Base-by-base conservation (phyloP, 2,113 vertebrate genomes). In the Sialia sialis region DNA sequence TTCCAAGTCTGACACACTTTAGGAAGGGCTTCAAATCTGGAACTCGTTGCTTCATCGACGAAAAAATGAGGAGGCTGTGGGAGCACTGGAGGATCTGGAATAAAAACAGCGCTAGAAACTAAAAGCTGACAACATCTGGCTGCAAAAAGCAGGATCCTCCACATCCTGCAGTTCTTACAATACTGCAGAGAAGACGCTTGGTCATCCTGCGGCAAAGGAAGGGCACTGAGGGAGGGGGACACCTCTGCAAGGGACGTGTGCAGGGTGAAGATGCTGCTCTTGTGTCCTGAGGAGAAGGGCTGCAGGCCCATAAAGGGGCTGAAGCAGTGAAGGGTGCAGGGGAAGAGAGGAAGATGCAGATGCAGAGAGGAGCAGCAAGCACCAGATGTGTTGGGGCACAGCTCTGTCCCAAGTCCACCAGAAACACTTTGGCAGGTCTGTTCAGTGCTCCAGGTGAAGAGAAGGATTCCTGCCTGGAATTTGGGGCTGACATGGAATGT, bases 401-500 rank as follows among this genome's bases (percentile, higher is more conserved):
- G 56, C 82, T 82, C 39, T 43, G 60, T 67, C 67, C 48, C 39
- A 79, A 16, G 36, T 30, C 23, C 82, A 68, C 10, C 9, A 18
- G 26, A 49, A 77, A 52, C 39, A 34, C 9, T 84, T 81, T 34
- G 60, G 62, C 30, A 44, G 49, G 21, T 83, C 60, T 88, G 36
- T 68, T 58, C 30, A 34, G 38, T 18, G 41, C 30, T 77, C 68
- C 75, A 55, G 30, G 66, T 27, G 46, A 66, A 51, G 32, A 73
- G 78, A 54, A 62, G 6, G 6, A 22, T 39, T 63, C 44, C 54
- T 80, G 16, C 49, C 49, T 44, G 49, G 49, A 13, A 44, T 34
- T 1, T 0, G 0, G 36, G 52, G 27, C 29, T 89, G 43, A 13
- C 3, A 0, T 17, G 3, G n/a, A n/a, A n/a, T n/a, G 1, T 58